These are phyloP conservation scores for Ceratina australensis DNA, from an alignment of 1,140 invertebrate genomes.

Conservation along the genomic window DNA sequence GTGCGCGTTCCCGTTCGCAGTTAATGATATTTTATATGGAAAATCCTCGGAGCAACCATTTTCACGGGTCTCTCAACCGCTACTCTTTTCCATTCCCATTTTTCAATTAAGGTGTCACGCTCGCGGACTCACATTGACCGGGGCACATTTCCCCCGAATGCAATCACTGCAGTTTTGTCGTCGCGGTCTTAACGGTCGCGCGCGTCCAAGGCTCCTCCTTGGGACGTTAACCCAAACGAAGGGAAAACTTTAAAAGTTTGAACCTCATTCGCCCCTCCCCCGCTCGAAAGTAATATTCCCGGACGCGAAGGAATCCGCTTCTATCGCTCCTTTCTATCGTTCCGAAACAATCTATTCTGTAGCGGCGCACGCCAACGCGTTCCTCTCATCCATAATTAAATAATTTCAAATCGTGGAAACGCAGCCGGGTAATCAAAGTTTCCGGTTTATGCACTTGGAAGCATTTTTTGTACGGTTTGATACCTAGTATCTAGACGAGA, in stretches of 20 bases:
- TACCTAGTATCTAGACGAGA: constrained; percentile 8
- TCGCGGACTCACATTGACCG: background rate
- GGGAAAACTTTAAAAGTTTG: constrained; percentile 31
- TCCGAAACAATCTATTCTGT: background rate
- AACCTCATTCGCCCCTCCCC: constrained; percentile 28
- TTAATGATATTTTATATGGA: too few relatives aligned
- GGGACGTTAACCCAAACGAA: constrained; percentile 8
- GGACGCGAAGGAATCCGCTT: constrained; percentile 11
- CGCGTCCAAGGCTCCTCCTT: background rate
- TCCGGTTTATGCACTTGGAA: too few relatives aligned
- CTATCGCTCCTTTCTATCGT: constrained; percentile 11
- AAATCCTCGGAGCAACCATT: too few relatives aligned
- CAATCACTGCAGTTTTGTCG: constrained; percentile 34
- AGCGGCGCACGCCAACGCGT: too few relatives aligned
- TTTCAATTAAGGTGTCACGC: background rate
- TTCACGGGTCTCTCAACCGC: too few relatives aligned
- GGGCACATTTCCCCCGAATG: constrained; percentile 27
- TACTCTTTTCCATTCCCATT: too few relatives aligned
- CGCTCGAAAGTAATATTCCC: constrained; percentile 23
- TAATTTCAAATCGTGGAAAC: too few relatives aligned
- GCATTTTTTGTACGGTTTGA: too few relatives aligned
- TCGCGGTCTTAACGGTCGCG: constrained; percentile 15
- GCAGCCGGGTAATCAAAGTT: too few relatives aligned
- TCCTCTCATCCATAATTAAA: too few relatives aligned
- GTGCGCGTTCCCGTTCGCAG: too few relatives aligned